Evolutionary conservation across 1,140 invertebrate genomes (phyloP), one percentile per base, ranked within the genome.

Genomic region (Stegodyphus mimosarum): DNA sequence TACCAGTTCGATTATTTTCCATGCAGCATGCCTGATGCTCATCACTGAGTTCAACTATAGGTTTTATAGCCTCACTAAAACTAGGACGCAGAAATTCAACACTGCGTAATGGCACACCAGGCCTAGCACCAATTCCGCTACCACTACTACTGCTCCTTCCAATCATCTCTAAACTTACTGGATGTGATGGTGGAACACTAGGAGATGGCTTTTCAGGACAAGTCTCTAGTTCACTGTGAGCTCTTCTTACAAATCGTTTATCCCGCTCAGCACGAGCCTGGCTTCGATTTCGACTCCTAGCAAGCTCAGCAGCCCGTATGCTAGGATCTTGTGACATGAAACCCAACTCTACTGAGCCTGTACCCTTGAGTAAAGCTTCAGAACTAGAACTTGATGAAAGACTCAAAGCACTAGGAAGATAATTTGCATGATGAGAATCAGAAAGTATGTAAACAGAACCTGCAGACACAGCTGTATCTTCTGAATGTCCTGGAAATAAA

Each of bases 31-130:
- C 94, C 87, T 93, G 92, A 91, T 94, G 95, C 90, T 96, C 95
- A 89, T 95, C 95, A 18, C 93, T 94, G 89, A 95, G 94, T 91
- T 96, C 95, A 5, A 94, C 95, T 88, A 96, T 96, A 2, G 95
- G 94, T 90, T 95, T 95, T 0, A 95, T 95, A 48, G 95, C 94
- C 89, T 95, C 94, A 63, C 94, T 94, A 60, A 88, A 88, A 81
- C 84, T 87, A 49, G 87, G 86, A 53, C 83, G 64, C 55, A 87
- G 63, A 50, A 87, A 87, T 69, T 84, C 83, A 15, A 75, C 60
- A 75, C 85, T 88, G 48, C 72, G 50, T 9, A 77, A 17, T 49
- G 79, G 83, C 7, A 81, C 33, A 51, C 33, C 83, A 64, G 55
- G 76, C 13, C 66, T 33, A 17, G 75, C 81, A 64, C 81, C 69